phyloP scores from a whole-genome alignment of 1,140 invertebrate species.

The Caenorhabditis briggsae region DNA sequence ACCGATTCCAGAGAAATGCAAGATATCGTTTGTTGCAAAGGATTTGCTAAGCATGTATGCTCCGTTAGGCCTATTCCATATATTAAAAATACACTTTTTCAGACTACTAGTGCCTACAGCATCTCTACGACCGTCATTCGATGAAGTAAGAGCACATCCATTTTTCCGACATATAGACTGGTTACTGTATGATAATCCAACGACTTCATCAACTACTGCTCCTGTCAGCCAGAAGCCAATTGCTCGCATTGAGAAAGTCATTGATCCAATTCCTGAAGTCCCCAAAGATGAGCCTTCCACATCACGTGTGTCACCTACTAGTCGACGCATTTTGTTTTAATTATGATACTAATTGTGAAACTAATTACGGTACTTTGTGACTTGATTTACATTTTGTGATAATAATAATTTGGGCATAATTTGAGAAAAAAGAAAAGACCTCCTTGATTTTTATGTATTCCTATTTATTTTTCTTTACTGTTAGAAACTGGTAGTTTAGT shows the following conservation, averaged over 20 bases:
- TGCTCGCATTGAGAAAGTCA: neutral
- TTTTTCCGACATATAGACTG: slow-evolving; percentile 93
- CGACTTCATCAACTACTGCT: slow-evolving; percentile 26
- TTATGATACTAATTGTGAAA: neutral
- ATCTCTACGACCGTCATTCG: slow-evolving; percentile 53
- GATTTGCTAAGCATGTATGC: neutral
- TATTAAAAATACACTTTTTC: neutral
- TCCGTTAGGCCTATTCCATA: neutral
- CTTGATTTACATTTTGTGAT: slow-evolving; percentile 19
- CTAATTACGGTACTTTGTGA: too few species aligned
- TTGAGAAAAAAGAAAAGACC: neutral
- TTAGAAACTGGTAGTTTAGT: too few species aligned
- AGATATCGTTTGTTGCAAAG: slow-evolving; percentile 22
- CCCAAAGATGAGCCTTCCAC: slow-evolving; percentile 11
- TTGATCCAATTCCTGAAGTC: neutral
- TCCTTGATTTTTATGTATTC: slow-evolving; percentile 9
- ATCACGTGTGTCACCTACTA: slow-evolving; percentile 47
- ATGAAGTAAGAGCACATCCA: slow-evolving; percentile 86
- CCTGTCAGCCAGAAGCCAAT: neutral
- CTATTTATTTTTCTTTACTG: neutral
- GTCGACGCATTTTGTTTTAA: slow-evolving; percentile 43
- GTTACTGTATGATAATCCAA: slow-evolving; percentile 77
- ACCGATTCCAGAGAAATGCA: slow-evolving; percentile 3
- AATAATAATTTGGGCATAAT: slow-evolving; percentile 32
- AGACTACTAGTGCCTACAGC: slow-evolving; percentile 10